Conservation (phyloP, 2,888 invertebrate species). For the Tachystola acroxantha region DNA sequence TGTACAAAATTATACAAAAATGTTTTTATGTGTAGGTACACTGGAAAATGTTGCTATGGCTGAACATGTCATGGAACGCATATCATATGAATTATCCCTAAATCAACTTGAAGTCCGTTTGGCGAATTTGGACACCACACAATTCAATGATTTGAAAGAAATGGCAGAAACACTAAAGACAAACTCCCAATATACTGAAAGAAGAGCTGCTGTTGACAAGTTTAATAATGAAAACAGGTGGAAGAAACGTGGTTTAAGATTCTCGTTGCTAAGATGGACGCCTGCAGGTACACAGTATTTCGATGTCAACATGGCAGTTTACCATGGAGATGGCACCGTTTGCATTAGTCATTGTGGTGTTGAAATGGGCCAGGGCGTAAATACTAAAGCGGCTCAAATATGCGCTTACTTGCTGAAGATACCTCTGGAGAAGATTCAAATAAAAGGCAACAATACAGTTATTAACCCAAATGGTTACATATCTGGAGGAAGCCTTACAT, state of each 20-base stretch:
- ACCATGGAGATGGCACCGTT: constrained; percentile 81
- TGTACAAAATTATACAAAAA: too few species aligned
- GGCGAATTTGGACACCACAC: constrained; percentile 33
- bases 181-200: constrained; percentile 52
- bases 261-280: constrained; percentile 65
- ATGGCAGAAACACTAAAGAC: constrained; percentile 61
- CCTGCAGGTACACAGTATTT: constrained; percentile 71
- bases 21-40: too few species aligned
- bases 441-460: constrained; percentile 77
- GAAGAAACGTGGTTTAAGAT: constrained; percentile 79
- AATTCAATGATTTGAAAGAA: constrained; percentile 47
- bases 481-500: constrained; percentile 79
- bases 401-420: constrained; percentile 83
- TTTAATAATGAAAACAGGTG: constrained; percentile 82
- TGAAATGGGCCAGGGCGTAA: constrained; percentile 87
- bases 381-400: constrained; percentile 86
- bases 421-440: constrained; percentile 75
- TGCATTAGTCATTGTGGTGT: constrained; percentile 81
- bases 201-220: constrained; percentile 51
- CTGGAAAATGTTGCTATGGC: constrained; percentile 26
- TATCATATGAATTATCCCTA: constrained; percentile 61
- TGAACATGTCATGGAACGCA: constrained; percentile 80
- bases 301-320: constrained; percentile 78
- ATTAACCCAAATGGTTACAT: constrained; percentile 73
- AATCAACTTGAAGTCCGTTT: constrained; percentile 73